Conservation (phyloP, 2,797 vertebrate species). For the Staurois parvus region DNA sequence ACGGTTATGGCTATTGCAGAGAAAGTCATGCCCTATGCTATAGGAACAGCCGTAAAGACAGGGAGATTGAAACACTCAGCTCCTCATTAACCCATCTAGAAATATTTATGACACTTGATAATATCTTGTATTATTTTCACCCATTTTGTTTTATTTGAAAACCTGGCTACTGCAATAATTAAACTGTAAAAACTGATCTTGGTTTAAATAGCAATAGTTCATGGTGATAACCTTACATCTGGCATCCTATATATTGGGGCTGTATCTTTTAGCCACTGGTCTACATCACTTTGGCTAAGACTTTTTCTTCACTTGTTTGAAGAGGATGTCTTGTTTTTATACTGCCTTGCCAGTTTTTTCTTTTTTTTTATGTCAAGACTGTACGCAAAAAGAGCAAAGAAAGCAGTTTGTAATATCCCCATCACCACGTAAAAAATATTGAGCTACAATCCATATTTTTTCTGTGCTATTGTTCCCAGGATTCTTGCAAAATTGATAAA, state of each 20-base stretch:
- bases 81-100: constrained; percentile 13
- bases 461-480: too few relatives aligned
- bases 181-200: constrained; percentile 10
- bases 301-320: constrained; percentile 4
- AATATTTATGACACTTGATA: constrained; percentile 33
- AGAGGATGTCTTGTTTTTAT: background rate
- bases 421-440: too few relatives aligned
- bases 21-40: constrained; percentile 68
- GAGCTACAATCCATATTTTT: background rate
- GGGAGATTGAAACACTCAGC: constrained; percentile 14
- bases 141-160: constrained; percentile 21
- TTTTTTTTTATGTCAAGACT: too few relatives aligned
- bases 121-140: background rate
- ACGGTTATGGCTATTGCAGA: constrained; percentile 72
- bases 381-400: too few relatives aligned
- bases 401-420: too few relatives aligned
- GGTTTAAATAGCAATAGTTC: background rate
- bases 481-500: background rate
- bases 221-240: background rate
- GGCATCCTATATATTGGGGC: background rate
- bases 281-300: background rate
- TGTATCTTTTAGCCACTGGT: background rate
- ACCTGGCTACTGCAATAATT: constrained; percentile 5
- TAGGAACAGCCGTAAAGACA: constrained; percentile 27
- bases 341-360: too few relatives aligned